These are phyloP conservation scores for Phlogophora meticulosa DNA, from an alignment of 2,888 invertebrate species.

Conservation along the genomic window DNA sequence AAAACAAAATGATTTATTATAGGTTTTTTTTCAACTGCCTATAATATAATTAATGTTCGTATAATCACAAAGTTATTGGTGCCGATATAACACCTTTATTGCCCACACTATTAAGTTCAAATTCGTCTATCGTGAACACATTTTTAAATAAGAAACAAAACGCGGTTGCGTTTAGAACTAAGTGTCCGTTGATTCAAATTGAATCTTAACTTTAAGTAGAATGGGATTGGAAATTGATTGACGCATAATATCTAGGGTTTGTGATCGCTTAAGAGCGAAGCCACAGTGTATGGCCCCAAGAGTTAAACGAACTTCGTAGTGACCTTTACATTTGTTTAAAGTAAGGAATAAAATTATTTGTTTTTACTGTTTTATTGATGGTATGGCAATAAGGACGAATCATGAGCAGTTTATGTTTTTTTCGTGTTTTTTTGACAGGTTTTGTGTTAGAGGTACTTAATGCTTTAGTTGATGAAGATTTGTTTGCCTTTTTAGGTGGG, in stretches of 20 bases:
- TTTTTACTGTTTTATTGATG: slow-evolving; percentile 53
- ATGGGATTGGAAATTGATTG: slow-evolving; percentile 42
- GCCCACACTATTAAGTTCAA: slow-evolving; percentile 32
- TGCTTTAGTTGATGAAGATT: not conserved
- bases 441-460: slow-evolving; percentile 7
- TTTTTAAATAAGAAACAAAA: slow-evolving; percentile 30
- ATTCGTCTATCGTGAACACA: slow-evolving; percentile 31
- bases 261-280: slow-evolving; percentile 47
- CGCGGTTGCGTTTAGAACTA: slow-evolving; percentile 15
- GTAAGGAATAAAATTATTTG: slow-evolving; percentile 61
- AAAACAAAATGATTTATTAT: slow-evolving; percentile 77
- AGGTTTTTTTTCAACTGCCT: slow-evolving; percentile 66
- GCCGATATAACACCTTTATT: slow-evolving; percentile 33
- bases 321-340: slow-evolving; percentile 77
- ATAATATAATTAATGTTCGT: slow-evolving; percentile 70
- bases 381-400: slow-evolving; percentile 13
- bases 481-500: too few relatives aligned
- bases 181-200: slow-evolving; percentile 11
- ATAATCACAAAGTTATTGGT: slow-evolving; percentile 32
- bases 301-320: slow-evolving; percentile 83
- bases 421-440: slow-evolving; percentile 10
- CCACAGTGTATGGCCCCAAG: slow-evolving; percentile 68
- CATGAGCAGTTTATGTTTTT: slow-evolving; percentile 21
- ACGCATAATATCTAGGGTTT: slow-evolving; percentile 37
- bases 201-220: slow-evolving; percentile 15